Evolutionary conservation across 2,797 vertebrate genomes (phyloP).

Genomic region (Sphenodon punctatus): DNA sequence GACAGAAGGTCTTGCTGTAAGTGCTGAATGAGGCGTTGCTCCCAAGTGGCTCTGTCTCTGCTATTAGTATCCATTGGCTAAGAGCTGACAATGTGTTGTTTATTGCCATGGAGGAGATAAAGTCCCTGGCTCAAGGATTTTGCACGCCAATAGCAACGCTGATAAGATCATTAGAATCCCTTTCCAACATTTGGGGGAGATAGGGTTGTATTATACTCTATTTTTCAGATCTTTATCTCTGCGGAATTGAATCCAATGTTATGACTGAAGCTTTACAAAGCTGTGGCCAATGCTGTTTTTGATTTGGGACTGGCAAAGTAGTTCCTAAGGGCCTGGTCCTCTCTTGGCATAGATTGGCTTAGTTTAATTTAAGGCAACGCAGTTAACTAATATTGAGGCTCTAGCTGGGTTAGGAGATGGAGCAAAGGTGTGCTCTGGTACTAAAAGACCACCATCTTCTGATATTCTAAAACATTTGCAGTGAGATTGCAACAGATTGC

Average conservation of each 20-base stretch:
- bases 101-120: not conserved
- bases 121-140: not conserved
- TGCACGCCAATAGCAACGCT: not conserved
- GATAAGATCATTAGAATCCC: not conserved
- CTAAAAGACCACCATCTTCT: not conserved
- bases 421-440: not conserved
- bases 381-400: too few species aligned
- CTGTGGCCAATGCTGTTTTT: not conserved
- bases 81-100: not conserved
- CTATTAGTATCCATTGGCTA: not conserved
- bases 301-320: not conserved
- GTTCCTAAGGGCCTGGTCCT: not conserved
- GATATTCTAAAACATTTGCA: not conserved
- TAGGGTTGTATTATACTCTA: not conserved
- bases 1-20: not conserved
- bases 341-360: not conserved
- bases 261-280: not conserved
- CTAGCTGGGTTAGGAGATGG: not conserved
- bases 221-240: not conserved
- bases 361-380: too few species aligned
- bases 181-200: not conserved
- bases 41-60: not conserved
- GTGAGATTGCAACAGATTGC: not conserved
- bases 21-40: accelerated
- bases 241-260: not conserved